These are phyloP conservation scores for Pipra filicauda DNA, from an alignment of 2,113 vertebrate species.

Conservation along the genomic window DNA sequence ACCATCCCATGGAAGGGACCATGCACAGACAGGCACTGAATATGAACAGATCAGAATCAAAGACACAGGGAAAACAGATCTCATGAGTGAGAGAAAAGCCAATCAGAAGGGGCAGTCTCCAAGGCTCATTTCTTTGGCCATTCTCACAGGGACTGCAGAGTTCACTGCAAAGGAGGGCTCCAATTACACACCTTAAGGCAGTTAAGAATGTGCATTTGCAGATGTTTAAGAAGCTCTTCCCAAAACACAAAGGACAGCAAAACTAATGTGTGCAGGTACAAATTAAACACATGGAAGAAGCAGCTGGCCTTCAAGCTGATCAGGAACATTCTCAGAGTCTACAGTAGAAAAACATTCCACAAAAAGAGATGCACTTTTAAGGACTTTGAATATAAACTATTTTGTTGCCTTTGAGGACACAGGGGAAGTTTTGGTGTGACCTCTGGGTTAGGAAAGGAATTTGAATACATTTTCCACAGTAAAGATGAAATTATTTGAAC, in stretches of 20 bases:
- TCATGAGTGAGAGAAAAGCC: neutral
- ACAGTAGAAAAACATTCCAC: neutral
- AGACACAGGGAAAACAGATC: neutral
- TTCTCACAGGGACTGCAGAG: neutral
- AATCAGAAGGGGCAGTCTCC: neutral
- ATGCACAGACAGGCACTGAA: neutral
- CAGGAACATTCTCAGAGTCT: neutral
- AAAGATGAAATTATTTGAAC: neutral
- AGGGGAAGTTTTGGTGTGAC: neutral
- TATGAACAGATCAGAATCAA: neutral
- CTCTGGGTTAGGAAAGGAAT: neutral
- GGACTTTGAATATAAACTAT: neutral
- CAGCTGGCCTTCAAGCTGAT: neutral
- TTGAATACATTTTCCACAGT: neutral
- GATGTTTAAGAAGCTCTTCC: neutral
- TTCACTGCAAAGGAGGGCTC: neutral
- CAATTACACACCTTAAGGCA: neutral
- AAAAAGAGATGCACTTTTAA: neutral
- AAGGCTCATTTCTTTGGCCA: neutral
- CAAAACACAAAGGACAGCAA: neutral
- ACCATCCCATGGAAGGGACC: neutral
- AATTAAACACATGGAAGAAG: neutral
- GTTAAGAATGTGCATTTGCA: neutral
- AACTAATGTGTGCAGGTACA: neutral
- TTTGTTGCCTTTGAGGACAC: neutral